A percentile compares a stretch with the other conserved stretches of the same genome.
Evolutionary conservation across 1,140 invertebrate species (phyloP).

Genomic region (Orius laevigatus): DNA sequence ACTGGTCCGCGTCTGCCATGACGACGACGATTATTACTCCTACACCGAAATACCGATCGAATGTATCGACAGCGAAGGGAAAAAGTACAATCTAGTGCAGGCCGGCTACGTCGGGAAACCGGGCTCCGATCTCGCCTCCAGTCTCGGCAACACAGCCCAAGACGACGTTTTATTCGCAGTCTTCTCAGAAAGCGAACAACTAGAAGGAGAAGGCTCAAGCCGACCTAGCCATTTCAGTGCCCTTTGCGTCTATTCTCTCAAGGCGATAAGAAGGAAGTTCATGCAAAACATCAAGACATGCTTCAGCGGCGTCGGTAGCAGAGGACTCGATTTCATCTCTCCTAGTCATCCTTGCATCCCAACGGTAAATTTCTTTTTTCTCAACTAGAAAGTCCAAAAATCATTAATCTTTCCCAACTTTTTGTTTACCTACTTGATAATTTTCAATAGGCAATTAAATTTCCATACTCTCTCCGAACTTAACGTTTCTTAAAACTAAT

Average conservation of each 20-base stretch:
- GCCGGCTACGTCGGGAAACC: conserved; percentile 87
- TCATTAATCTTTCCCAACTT: too few species aligned
- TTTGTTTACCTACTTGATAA: too few species aligned
- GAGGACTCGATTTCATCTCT: conserved; percentile 83
- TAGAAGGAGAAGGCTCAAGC: conserved; percentile 40
- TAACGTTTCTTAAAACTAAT: too few species aligned
- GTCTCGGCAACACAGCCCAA: conserved; percentile 72
- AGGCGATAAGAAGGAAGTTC: conserved; percentile 82
- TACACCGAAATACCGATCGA: conserved; percentile 96
- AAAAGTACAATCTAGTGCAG: conserved; percentile 80
- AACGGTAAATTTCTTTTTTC: conserved; percentile 44
- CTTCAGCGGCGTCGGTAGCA: conserved; percentile 74
- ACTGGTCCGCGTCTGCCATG: conserved; percentile 86
- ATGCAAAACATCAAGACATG: conserved; percentile 95
- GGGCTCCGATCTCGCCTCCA: conserved; percentile 73
- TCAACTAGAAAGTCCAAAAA: too few species aligned
- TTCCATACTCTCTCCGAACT: too few species aligned
- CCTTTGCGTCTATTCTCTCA: conserved; percentile 88
- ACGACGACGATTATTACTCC: conserved; percentile 91
- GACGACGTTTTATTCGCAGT: conserved; percentile 90
- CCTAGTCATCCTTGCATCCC: conserved; percentile 69
- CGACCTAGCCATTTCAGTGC: conserved; percentile 55
- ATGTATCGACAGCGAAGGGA: conserved; percentile 61
- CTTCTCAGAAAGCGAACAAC: conserved; percentile 69
- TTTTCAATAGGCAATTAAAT: too few species aligned